A percentile compares a stretch with the other conserved stretches of the same genome.
Conservation (phyloP, 2,888 invertebrate genomes). For the Nemotelus pantherinus region DNA sequence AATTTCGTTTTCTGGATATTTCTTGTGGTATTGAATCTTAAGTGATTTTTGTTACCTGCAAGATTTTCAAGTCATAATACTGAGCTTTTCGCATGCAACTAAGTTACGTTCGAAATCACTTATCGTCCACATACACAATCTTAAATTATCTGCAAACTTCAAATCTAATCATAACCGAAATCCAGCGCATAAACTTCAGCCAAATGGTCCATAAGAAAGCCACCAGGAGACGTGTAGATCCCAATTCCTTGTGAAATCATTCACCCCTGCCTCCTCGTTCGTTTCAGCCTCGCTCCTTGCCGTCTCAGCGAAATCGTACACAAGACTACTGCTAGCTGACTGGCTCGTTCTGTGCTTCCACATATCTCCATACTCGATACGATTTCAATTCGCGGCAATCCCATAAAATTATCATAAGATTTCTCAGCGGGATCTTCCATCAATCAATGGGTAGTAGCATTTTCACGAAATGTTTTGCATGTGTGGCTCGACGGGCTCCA, state of each 20-base stretch:
- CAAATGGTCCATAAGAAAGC: slow-evolving; percentile 34
- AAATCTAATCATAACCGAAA: slow-evolving; percentile 34
- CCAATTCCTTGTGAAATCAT: slow-evolving; percentile 22
- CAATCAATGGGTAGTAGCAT: slow-evolving; percentile 48
- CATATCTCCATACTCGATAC: not conserved
- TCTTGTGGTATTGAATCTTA: too few species aligned
- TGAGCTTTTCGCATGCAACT: too few species aligned
- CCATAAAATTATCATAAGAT: slow-evolving; percentile 51
- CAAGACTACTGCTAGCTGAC: too few species aligned
- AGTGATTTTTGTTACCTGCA: too few species aligned
- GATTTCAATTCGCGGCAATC: slow-evolving; percentile 48
- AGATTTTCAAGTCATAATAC: too few species aligned
- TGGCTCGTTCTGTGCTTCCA: not conserved
- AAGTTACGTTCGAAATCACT: too few species aligned
- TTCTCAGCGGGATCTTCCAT: slow-evolving; percentile 50
- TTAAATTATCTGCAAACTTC: too few species aligned
- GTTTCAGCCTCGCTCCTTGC: not conserved
- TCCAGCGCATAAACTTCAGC: slow-evolving; percentile 23
- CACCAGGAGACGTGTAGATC: slow-evolving; percentile 22
- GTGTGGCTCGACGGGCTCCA: slow-evolving; percentile 30
- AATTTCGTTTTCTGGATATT: too few species aligned
- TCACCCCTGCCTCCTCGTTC: not conserved
- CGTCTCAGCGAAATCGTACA: not conserved
- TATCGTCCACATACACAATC: too few species aligned
- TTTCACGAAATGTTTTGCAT: slow-evolving; percentile 48